These are phyloP conservation scores for Serripes groenlandicus DNA, from an alignment of 2,888 invertebrate species.

Conservation along the genomic window DNA sequence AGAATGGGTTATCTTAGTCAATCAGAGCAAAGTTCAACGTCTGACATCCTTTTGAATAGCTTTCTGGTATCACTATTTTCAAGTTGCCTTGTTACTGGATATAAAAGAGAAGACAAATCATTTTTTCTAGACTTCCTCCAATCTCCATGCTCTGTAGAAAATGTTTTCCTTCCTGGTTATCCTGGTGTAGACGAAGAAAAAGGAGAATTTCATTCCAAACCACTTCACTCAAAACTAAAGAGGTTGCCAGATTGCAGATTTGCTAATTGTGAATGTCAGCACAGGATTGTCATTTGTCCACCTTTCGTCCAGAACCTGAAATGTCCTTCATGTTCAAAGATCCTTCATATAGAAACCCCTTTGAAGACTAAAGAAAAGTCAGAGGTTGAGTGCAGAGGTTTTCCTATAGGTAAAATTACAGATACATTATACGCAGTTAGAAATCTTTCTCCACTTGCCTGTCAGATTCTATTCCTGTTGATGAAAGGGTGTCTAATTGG, in stretches of 20 bases:
- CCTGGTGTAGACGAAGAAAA: no score
- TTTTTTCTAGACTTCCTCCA: conserved; percentile 21
- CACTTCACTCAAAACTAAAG: no score
- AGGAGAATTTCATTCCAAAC: no score
- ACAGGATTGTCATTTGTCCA: background rate
- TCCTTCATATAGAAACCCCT: background rate
- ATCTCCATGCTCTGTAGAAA: background rate
- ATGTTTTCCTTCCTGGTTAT: no score
- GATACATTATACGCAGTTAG: conserved; percentile 3
- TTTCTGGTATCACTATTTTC: conserved; percentile 20
- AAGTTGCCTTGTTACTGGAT: background rate
- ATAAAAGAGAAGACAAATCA: background rate
- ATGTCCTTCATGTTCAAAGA: background rate
- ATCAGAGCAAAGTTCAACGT: conserved; percentile 22
- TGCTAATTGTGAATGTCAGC: background rate
- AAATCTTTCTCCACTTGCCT: conserved; percentile 33
- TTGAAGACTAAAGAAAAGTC: background rate
- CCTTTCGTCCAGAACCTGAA: background rate
- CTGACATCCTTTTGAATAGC: conserved; percentile 20
- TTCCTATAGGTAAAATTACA: background rate
- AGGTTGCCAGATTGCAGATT: no score
- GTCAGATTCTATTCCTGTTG: conserved; percentile 24
- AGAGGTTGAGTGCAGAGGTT: background rate
- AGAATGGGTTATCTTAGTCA: conserved; percentile 8
- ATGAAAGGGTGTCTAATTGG: conserved; percentile 46